Conservation (phyloP, 1,140 invertebrate species). For the Batillaria attramentaria region DNA sequence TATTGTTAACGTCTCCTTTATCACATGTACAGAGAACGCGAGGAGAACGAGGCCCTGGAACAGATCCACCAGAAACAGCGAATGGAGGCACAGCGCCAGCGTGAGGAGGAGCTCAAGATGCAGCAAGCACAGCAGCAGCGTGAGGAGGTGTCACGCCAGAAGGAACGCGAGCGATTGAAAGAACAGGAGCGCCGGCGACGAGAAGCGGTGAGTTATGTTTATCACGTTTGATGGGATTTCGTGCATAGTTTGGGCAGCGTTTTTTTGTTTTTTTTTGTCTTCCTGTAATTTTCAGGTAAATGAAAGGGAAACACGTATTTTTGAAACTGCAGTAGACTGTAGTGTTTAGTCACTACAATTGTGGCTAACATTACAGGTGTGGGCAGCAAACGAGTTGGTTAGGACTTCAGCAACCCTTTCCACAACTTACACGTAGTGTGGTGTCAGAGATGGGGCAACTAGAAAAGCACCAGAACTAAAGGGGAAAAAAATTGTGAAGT, state of each 20-base stretch:
- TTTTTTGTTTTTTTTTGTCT: background rate
- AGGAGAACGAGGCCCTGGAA: slow-evolving; percentile 83
- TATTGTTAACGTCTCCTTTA: too few species aligned
- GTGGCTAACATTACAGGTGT: background rate
- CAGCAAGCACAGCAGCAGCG: background rate
- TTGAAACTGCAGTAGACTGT: background rate
- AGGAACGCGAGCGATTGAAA: slow-evolving; percentile 80
- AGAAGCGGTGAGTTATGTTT: slow-evolving; percentile 86
- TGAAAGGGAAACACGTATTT: background rate
- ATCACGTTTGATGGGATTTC: background rate
- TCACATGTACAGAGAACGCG: slow-evolving; percentile 75
- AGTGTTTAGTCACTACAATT: background rate
- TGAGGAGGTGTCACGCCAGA: slow-evolving; percentile 44
- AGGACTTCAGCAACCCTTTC: background rate
- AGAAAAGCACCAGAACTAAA: background rate
- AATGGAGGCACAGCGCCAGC: background rate
- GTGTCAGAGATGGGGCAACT: background rate
- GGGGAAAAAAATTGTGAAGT: background rate
- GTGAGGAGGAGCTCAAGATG: slow-evolving; percentile 16
- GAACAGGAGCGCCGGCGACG: slow-evolving; percentile 91
- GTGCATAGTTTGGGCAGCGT: background rate
- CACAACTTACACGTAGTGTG: background rate
- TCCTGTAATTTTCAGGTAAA: background rate
- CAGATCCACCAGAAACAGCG: slow-evolving; percentile 9
- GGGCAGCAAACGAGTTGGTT: background rate